Base-by-base conservation (phyloP, 2,888 invertebrate species). In the Ectobius pallidus region DNA sequence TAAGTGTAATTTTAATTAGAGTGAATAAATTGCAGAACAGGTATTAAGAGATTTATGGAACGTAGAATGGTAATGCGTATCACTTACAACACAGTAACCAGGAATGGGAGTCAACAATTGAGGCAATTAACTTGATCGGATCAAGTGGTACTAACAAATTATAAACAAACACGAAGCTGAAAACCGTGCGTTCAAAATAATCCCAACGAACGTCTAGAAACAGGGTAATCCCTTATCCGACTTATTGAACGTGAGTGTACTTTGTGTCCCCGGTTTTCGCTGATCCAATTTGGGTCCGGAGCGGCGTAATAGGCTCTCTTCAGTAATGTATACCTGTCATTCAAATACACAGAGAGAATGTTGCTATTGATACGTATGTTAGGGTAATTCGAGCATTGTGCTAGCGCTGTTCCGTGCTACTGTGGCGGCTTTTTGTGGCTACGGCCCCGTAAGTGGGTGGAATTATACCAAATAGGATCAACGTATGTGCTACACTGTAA, bases 241-340 rank as follows among this genome's bases (percentile, higher is more conserved):
- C 34, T 3, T 44, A 42, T 63, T 4, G 65, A 65, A 65, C 25
- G 68, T 30, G 68, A n/a, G n/a, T 68, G 58, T 68, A 68, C 68
- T 58, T 58, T 58, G n/a, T 49, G 49, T 63, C 63, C 49, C 71
- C 34, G n/a, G 61, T 61, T 49, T 34, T 69, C 69, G 69, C 44
- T 75, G 73, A 75, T 75, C 74, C 73, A 75, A 75, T 75, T 75
- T 75, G 74, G 71, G 68, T 74, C 63, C 68, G 68, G 61, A 72
- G 61, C 58, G 69, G 20, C 18, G 74, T 69, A 74, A 71, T 65
- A 69, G 71, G 73, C 73, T 73, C 73, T 70, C 71, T 72, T 70
- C 72, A 67, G 69, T 70, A 70, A 72, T 70, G 74, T 55, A 49
- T 46, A 71, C 69, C 74, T 73, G 74, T 73, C 74, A 75, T 55